Base-by-base conservation (phyloP, 1,140 invertebrate genomes). In the Berghia stephanieae region DNA sequence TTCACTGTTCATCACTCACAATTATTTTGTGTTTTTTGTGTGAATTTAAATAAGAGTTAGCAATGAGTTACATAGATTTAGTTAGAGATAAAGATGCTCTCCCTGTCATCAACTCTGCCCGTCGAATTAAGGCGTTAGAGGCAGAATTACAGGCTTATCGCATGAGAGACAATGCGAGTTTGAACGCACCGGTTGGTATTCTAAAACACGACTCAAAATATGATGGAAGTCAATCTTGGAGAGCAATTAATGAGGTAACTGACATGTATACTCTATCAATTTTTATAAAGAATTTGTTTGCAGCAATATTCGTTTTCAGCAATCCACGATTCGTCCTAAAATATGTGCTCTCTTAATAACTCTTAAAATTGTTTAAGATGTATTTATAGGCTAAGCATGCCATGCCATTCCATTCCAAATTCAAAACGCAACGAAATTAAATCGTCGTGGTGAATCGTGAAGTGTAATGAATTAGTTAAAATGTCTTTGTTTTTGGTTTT, bases 11-110 rank as follows among this genome's bases (percentile, higher is more conserved):
- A 4, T 63, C 1, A 49, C 5, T 24, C 4, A 60, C 24, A 13
- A 27, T 24, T 10, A 2, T n/a, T 40, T 75, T 40, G 24, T 4
- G 2, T 44, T 66, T 46, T 4, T 63, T 63, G 27, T 55, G 36
- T 60, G 31, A 3, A 38, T 31, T 34, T 34, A 38, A 1, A 8
- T 16, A 43, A 10, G 44, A 18, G 27, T 60, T 3, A 44, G 70
- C 24, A 18, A 80, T 80, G 79, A 80, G 79, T 77, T 80, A 80
- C 46, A 55, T 80, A 21, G 66, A 71, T 69, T 77, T 77, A 66
- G 60, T 60, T 10, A 74, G 46, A 44, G 75, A 74, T 46, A 31
- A 13, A 13, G 24, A 67, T 13, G 42, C 24, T 42, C 44, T 77
- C 27, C 75, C 75, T 21, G 68, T 71, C 18, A 76, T 77, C 18